These are phyloP conservation scores for Lasioglossum zephyrum DNA, from an alignment of 2,888 invertebrate species.

Conservation along the genomic window DNA sequence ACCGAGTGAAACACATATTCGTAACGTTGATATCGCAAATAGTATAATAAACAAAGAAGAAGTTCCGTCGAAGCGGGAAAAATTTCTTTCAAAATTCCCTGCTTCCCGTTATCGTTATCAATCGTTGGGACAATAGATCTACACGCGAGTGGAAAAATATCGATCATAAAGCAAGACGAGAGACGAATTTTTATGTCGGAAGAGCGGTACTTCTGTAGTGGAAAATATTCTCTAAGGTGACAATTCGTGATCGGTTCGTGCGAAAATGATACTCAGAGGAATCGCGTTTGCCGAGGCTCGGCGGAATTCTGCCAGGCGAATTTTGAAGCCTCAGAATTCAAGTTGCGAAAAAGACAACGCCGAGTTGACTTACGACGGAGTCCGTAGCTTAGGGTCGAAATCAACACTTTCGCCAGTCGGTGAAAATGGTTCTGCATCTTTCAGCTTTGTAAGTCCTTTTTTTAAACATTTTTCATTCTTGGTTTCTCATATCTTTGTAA, in stretches of 20 bases:
- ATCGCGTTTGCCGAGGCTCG: constrained; percentile 68
- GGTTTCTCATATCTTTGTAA: background rate
- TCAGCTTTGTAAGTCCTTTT: constrained; percentile 53
- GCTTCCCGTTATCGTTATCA: background rate
- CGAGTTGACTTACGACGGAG: constrained; percentile 53
- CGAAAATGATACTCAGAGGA: constrained; percentile 60
- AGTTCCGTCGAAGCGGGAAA: background rate
- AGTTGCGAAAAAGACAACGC: constrained; percentile 60
- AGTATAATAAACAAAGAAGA: too few relatives aligned
- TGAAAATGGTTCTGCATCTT: constrained; percentile 19
- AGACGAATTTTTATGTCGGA: constrained; percentile 31
- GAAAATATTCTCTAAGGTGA: constrained; percentile 43
- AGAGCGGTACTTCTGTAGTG: constrained; percentile 16
- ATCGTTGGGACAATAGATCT: background rate
- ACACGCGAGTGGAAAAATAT: background rate
- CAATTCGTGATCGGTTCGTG: constrained; percentile 11
- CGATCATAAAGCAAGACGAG: background rate
- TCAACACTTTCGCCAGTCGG: constrained; percentile 21
- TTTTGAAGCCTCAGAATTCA: constrained; percentile 58
- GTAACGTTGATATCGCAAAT: background rate
- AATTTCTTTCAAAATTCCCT: background rate
- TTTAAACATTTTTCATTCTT: background rate
- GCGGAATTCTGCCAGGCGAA: constrained; percentile 63
- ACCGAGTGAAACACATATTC: background rate
- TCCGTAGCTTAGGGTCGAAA: constrained; percentile 37